These are phyloP conservation scores for Ptychodera flava DNA, from an alignment of 35 echinoderm and acorn worm species.

Conservation along the genomic window DNA sequence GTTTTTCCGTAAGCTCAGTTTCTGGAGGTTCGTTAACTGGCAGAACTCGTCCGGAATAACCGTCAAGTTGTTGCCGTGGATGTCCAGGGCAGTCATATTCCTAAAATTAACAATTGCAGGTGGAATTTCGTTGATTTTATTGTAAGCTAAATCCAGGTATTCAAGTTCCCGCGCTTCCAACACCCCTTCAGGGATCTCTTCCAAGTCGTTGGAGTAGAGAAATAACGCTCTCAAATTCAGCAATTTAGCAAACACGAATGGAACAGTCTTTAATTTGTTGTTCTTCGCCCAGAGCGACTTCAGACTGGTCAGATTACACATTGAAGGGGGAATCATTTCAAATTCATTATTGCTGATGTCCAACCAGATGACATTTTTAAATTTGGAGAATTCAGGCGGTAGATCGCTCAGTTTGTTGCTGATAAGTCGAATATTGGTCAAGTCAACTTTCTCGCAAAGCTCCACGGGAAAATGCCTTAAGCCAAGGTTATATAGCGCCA, in stretches of 20 bases:
- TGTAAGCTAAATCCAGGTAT: not conserved
- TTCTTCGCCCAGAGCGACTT: not conserved
- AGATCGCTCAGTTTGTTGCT: not conserved
- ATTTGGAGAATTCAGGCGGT: not conserved
- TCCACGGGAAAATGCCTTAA: not conserved
- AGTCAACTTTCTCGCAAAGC: not conserved
- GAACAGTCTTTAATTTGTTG: not conserved
- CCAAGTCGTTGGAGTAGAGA: not conserved
- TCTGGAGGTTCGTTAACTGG: not conserved
- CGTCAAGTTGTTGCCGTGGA: not conserved
- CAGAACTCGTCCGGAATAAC: not conserved
- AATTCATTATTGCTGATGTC: not conserved
- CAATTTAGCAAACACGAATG: not conserved
- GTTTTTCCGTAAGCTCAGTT: not conserved
- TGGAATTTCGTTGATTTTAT: not conserved
- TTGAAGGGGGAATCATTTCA: not conserved
- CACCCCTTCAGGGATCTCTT: not conserved
- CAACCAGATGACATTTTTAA: not conserved
- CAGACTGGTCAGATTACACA: not conserved
- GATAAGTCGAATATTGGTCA: not conserved
- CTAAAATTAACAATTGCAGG: not conserved
- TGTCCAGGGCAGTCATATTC: not conserved
- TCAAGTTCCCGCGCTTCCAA: not conserved
- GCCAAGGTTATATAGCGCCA: not conserved
- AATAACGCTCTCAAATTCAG: not conserved